A percentile compares a stretch with the other conserved stretches of the same genome.
phyloP scores from a whole-genome alignment of 2,797 vertebrate genomes.

The Percopsis omiscomaycus region DNA sequence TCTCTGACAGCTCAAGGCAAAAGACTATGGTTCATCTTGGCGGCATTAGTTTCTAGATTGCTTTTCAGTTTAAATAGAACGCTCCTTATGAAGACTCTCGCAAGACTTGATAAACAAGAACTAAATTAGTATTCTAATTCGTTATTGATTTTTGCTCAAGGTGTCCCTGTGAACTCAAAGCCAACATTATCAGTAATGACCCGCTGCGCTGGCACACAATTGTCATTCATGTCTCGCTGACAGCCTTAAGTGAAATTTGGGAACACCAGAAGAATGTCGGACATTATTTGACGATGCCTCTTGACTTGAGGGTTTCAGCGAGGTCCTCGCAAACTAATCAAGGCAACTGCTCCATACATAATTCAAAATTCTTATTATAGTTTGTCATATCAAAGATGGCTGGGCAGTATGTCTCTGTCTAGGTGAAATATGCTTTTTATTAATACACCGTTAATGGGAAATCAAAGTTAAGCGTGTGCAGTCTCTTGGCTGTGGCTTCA shows the following conservation, averaged over 20 bases:
- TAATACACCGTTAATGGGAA: slow-evolving; percentile 65
- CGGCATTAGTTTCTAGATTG: neutral
- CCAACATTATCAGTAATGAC: slow-evolving; percentile 35
- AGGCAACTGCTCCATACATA: slow-evolving; percentile 69
- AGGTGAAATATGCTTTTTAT: slow-evolving; percentile 65
- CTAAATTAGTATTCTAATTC: slow-evolving; percentile 48
- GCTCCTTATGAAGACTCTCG: slow-evolving; percentile 13
- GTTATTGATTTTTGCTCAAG: slow-evolving; percentile 49
- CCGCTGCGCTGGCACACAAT: neutral
- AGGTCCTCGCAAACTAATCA: slow-evolving; percentile 63
- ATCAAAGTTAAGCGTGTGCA: slow-evolving; percentile 20
- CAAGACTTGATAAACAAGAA: slow-evolving; percentile 21
- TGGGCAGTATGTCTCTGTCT: slow-evolving; percentile 60
- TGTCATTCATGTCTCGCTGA: slow-evolving; percentile 26
- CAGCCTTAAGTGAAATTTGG: slow-evolving; percentile 46
- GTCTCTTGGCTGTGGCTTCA: slow-evolving; percentile 10
- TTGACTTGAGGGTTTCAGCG: slow-evolving; percentile 44
- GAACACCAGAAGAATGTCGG: neutral
- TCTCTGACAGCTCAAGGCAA: neutral
- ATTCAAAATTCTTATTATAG: slow-evolving; percentile 70
- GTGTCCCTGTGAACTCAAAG: slow-evolving; percentile 48
- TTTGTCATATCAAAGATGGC: slow-evolving; percentile 62
- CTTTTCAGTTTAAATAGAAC: slow-evolving; percentile 20
- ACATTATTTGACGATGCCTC: slow-evolving; percentile 61
- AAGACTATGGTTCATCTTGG: too few species aligned